These are phyloP conservation scores for Rugalucina vietnamica DNA, from an alignment of 2,888 invertebrate species.

Conservation along the genomic window DNA sequence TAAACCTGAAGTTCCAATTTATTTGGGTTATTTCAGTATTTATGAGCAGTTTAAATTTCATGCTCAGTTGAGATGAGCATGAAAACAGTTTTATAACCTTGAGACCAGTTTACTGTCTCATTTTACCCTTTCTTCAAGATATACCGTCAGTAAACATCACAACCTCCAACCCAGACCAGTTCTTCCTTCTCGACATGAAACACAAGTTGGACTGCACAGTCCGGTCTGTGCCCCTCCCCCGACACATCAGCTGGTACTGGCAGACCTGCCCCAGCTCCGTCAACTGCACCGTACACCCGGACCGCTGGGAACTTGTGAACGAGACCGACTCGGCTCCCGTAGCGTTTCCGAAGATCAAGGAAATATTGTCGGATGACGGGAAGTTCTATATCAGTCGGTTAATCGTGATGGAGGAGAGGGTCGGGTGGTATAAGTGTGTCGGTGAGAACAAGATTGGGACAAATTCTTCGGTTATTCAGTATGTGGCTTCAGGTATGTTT, in stretches of 20 bases:
- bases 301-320: slow-evolving; percentile 52
- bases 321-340: slow-evolving; percentile 30
- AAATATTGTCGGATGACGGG: slow-evolving; percentile 24
- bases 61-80: no score
- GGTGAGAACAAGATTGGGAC: slow-evolving; percentile 56
- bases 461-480: slow-evolving; percentile 27
- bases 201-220: slow-evolving; percentile 52
- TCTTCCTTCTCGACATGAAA: slow-evolving; percentile 46
- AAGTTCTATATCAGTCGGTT: slow-evolving; percentile 45
- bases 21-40: no score
- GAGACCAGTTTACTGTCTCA: no score
- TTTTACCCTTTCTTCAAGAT: slow-evolving; percentile 55
- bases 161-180: slow-evolving; percentile 37
- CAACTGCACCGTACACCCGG: slow-evolving; percentile 32
- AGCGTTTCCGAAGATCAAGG: slow-evolving; percentile 36
- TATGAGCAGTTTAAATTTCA: no score
- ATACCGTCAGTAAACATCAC: slow-evolving; percentile 58
- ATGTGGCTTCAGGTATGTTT: slow-evolving; percentile 55
- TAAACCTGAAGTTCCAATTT: no score
- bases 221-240: slow-evolving; percentile 44
- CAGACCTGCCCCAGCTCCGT: slow-evolving; percentile 50
- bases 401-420: slow-evolving; percentile 46
- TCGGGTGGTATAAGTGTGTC: slow-evolving; percentile 59
- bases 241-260: slow-evolving; percentile 63
- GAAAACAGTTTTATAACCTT: no score